Evolutionary conservation across 2,113 vertebrate species (phyloP), one percentile per base, ranked within the genome.

Genomic region (Puffinus mauretanicus): DNA sequence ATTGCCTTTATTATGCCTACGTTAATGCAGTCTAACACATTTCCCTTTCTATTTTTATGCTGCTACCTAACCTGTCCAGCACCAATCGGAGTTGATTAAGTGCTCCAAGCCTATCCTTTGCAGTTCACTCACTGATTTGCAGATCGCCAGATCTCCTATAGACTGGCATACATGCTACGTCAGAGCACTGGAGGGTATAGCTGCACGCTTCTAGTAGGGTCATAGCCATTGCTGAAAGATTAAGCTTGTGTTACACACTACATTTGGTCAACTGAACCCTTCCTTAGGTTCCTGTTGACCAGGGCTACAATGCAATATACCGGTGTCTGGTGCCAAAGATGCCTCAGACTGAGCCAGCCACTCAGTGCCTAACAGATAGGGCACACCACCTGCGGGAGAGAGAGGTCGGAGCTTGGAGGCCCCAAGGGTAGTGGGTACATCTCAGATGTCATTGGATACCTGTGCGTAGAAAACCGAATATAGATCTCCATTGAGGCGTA

Each of bases 111-210:
- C 49, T 42, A 18, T 22, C 4, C 11, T 70, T 44, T 70, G 16
- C 16, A 44, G 16, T 36, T 60, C 32, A 36, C 15, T 65, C 44
- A 38, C 26, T 54, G 46, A 70, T 36, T 49, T 62, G 11, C 14
- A 70, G 26, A 11, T 24, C 1, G 0, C 30, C 49, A 65, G 6
- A 34, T 70, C 24, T 61, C 17, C 24, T 30, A 22, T 30, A 60
- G 38, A 38, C 8, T 8, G 11, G 8, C 14, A 22, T 8, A 21
- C 7, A 9, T 13, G 11, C 4, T 34, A 21, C 2, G 0, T 36
- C 22, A 61, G 38, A 58, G 15, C 4, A 29, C 34, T 29, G 21
- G 29, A 17, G 13, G 32, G 17, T 26, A 34, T 18, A 57, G 22
- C 54, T 64, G 34, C 29, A 40, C 3, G 1, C 7, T 46, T 27